Percentiles rank a stretch among this genome's conserved stretches.
phyloP scores from a whole-genome alignment of 2,113 vertebrate species.

The Mirza zaza region DNA sequence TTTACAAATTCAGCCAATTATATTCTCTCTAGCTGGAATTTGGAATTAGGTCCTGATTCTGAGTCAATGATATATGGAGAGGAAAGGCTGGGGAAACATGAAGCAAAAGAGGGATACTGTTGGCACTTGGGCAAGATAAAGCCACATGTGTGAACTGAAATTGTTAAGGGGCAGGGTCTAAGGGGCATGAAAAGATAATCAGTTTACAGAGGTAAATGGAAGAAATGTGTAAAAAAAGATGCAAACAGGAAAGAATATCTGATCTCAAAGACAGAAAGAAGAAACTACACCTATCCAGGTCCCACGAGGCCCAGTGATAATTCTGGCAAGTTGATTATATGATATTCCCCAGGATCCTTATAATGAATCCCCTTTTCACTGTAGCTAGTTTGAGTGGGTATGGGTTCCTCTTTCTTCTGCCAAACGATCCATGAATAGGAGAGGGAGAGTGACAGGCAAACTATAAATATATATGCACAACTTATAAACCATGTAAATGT shows the following conservation, averaged over 20 bases:
- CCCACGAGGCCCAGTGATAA: background rate
- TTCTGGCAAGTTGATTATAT: background rate
- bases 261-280: background rate
- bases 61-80: background rate
- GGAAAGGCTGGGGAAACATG: background rate
- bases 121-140: background rate
- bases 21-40: background rate
- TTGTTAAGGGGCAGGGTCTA: background rate
- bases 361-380: background rate
- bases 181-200: background rate
- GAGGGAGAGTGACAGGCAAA: background rate
- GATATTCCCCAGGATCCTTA: background rate
- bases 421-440: background rate
- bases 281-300: background rate
- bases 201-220: background rate
- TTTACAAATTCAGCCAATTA: background rate
- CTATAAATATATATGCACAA: background rate
- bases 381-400: background rate
- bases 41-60: constrained; percentile 2
- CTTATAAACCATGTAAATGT: background rate
- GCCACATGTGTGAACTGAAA: background rate
- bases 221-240: background rate
- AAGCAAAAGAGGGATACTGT: background rate
- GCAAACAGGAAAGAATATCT: background rate
- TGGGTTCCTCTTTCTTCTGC: background rate